These are phyloP conservation scores for Menidia beryllina DNA, from an alignment of 2,113 vertebrate species.

Conservation along the genomic window DNA sequence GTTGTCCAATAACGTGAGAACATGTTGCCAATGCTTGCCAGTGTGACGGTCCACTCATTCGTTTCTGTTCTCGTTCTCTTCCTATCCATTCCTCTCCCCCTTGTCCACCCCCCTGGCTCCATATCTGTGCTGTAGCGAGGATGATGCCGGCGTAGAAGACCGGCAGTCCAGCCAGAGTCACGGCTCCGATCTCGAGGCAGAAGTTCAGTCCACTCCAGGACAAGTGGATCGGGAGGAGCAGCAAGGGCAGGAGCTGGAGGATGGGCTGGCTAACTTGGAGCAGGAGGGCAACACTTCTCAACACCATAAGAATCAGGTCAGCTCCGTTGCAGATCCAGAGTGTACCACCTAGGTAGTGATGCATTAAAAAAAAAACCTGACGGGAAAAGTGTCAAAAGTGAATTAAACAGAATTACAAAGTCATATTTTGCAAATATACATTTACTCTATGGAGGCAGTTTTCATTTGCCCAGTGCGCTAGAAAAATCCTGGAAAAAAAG, in stretches of 20 bases:
- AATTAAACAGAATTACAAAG: not conserved
- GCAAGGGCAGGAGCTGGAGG: conserved; percentile 44
- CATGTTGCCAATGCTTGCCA: not conserved
- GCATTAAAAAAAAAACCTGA: not conserved
- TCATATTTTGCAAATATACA: no score
- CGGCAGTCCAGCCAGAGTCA: conserved; percentile 45
- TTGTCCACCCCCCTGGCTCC: conserved; percentile 13
- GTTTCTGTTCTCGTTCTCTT: conserved; percentile 2
- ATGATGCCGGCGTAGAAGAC: conserved; percentile 65
- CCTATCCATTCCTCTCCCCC: conserved; percentile 8
- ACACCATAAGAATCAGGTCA: conserved; percentile 60
- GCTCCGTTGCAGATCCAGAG: not conserved
- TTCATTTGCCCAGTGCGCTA: no score
- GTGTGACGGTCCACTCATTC: not conserved
- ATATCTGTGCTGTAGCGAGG: conserved; percentile 57
- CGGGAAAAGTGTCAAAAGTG: not conserved
- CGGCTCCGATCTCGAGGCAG: conserved; percentile 55
- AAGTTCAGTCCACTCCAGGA: conserved; percentile 42
- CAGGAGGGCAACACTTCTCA: conserved; percentile 56
- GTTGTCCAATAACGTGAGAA: conserved; percentile 15
- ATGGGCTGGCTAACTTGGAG: conserved; percentile 43
- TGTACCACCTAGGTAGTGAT: not conserved
- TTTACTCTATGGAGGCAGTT: no score
- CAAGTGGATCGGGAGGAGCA: conserved; percentile 55
- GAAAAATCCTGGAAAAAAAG: no score